phyloP scores from a whole-genome alignment of 2,797 vertebrate species.

The Hippopotamyrus pictus region DNA sequence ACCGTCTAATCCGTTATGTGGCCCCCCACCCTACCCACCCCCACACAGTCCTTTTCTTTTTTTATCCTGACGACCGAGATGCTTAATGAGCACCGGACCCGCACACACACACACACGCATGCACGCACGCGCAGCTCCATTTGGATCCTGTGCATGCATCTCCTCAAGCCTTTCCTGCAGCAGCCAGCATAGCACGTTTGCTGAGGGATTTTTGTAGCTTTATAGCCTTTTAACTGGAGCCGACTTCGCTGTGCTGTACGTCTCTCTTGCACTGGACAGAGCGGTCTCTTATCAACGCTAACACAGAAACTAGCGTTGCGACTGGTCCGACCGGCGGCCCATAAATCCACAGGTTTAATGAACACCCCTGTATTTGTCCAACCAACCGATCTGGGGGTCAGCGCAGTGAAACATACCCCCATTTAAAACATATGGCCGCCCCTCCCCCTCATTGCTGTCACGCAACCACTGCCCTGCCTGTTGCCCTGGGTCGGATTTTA shows the following conservation, averaged over 20 bases:
- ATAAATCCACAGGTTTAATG: conserved; percentile 54
- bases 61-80: background rate
- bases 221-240: conserved; percentile 44
- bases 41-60: background rate
- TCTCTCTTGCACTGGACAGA: background rate
- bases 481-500: conserved; percentile 58
- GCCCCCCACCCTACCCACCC: conserved; percentile 25
- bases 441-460: conserved; percentile 53
- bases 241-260: conserved; percentile 34
- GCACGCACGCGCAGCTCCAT: background rate
- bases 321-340: conserved; percentile 30
- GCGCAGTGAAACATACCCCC: conserved; percentile 41
- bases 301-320: conserved; percentile 42
- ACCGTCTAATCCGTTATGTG: conserved; percentile 40
- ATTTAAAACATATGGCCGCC: conserved; percentile 36
- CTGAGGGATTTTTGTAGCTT: conserved; percentile 32
- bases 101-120: background rate
- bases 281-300: conserved; percentile 38
- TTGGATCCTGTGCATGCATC: background rate
- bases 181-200: conserved; percentile 24
- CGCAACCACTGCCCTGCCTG: conserved; percentile 57
- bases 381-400: conserved; percentile 38
- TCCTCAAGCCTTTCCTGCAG: background rate
- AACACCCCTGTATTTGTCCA: conserved; percentile 43
- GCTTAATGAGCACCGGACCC: background rate